Evolutionary conservation across 2,888 invertebrate species (phyloP), one percentile per base, ranked within the genome.

Genomic region (Oligia fasciuncula): DNA sequence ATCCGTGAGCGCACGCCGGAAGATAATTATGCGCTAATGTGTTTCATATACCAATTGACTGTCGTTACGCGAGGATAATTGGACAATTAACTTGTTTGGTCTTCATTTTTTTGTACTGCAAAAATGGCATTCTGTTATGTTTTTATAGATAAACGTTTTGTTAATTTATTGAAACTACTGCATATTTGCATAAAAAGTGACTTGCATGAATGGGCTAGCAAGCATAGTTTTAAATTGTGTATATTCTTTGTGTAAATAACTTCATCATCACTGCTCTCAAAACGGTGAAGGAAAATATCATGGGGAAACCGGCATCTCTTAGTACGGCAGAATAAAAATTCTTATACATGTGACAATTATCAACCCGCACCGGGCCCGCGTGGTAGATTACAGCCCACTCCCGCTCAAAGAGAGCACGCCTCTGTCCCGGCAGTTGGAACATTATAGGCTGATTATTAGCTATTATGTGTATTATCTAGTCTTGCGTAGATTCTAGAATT

Each of bases 1-100:
- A 75, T 60, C 69, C 87, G 66, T 87, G 79, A 51, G 51, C 46
- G 35, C 29, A 63, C 29, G 74, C 54, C 65, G 69, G 84, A 75
- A 73, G 29, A 75, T 29, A 29, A n/a, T n/a, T n/a, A n/a, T 60
- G 40, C 65, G 40, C 49, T 62, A 62, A 60, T n/a, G 19, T 43
- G 63, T 51, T 74, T 68, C 62, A 29, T 51, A 35, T 8, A 72
- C 35, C 49, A 74, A 85, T 74, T 40, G 17, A 40, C 1, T 51
- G 54, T 14, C 54, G 4, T 71, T 73, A 69, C 57, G 23, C 54
- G 29, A 13, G 5, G 13, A n/a, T 67, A 67, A 66, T 85, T 71
- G 14, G 11, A 1, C 19, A 49, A 84, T 71, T 80, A 29, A 62
- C 8, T 68, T 19, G n/a, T 2, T 67, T 29, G 0, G 66, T 17